Evolutionary conservation across 2,113 vertebrate species (phyloP), one percentile per base, ranked within the genome.

Genomic region (Crotalus viridis): DNA sequence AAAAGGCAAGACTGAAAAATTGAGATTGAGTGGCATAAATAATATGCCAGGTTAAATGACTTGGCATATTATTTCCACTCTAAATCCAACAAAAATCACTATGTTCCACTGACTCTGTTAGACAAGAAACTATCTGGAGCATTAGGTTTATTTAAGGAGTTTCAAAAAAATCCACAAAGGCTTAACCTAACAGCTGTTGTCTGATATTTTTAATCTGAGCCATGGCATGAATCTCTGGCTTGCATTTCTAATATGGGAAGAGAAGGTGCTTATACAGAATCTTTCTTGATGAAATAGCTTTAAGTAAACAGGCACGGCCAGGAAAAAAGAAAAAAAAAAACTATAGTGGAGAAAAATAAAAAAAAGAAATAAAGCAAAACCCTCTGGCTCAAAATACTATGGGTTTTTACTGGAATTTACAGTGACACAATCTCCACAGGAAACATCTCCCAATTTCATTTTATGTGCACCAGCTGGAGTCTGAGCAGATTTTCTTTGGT

Each of bases 341-440:
- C 28, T 33, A 39, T 24, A 55, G 7, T 13, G 12, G 48, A 22
- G 15, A 28, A 55, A 55, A 88, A 88, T 28, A 15, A 69, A 28
- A 28, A 28, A 12, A 24, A 43, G 46, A 55, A 74, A 92, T 28
- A 39, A 74, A 28, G 46, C 48, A 52, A 39, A 10, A 21, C 88
- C 21, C 74, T 54, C 33, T 28, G 22, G 46, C 56, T 56, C 15
- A 1, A 52, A 33, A 93, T 93, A 81, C 74, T 87, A n/a, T 93
- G 74, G 46, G 12, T 90, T 74, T 86, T 90, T 56, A 51, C 56
- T 74, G 15, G 21, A 69, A 88, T 86, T 61, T 86, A 86, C 43
- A 93, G 46, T 90, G 74, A 43, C n/a, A 93, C 55, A 10, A 89
- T 86, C 89, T 89, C 69, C 86, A n/a, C 55, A 86, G 59, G 69